Percentiles rank a stretch among this genome's conserved stretches.
Conservation (phyloP, 2,113 vertebrate species). For the Pituophis catenifer region DNA sequence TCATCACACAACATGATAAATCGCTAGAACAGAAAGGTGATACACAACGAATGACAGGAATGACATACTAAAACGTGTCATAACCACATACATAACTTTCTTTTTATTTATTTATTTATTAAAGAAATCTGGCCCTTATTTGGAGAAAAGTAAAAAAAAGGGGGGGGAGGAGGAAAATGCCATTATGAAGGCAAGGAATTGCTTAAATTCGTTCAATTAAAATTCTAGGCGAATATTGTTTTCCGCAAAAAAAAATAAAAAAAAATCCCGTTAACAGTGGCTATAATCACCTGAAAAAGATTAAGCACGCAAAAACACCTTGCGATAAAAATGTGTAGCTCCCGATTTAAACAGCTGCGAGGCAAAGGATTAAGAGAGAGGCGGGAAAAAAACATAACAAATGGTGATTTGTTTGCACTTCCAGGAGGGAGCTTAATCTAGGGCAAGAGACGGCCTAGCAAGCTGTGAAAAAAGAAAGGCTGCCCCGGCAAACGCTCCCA, state of each 20-base stretch:
- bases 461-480: rapidly evolving
- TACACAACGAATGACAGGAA: background rate
- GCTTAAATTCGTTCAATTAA: constrained; percentile 22
- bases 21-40: background rate
- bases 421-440: background rate
- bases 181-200: constrained; percentile 47
- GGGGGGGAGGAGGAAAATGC: constrained; percentile 7
- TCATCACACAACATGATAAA: background rate
- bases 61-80: background rate
- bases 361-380: background rate
- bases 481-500: rapidly evolving
- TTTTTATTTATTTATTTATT: constrained; percentile 11
- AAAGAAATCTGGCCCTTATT: constrained; percentile 27
- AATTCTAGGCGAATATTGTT: constrained; percentile 42
- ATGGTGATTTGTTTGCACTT: background rate
- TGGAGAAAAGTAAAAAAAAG: background rate
- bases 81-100: no score
- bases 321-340: constrained; percentile 34
- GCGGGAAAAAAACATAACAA: background rate
- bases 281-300: constrained; percentile 37
- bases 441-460: background rate
- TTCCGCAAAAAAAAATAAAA: constrained; percentile 29
- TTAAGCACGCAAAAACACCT: constrained; percentile 31
- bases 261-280: constrained; percentile 43
- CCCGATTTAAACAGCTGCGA: background rate